phyloP scores from a whole-genome alignment of 1,140 invertebrate genomes.

The Drosophila nigromelanica region DNA sequence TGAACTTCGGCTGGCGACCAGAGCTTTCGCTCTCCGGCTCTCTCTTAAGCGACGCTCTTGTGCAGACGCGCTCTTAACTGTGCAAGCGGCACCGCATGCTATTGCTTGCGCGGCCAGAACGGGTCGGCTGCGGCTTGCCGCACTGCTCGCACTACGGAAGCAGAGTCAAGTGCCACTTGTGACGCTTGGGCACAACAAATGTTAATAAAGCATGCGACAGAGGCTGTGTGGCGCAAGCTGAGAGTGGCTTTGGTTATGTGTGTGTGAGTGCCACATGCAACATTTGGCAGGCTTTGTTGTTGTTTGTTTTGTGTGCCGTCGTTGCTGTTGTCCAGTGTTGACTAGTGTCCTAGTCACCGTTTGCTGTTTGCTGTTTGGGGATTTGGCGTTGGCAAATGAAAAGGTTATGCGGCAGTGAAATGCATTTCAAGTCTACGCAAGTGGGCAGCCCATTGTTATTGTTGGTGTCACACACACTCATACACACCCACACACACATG shows the following conservation, averaged over 20 bases:
- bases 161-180: conserved; percentile 64
- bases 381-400: conserved; percentile 59
- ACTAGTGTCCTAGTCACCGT: conserved; percentile 66
- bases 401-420: conserved; percentile 53
- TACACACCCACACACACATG: conserved; percentile 4
- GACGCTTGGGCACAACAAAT: conserved; percentile 61
- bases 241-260: conserved; percentile 20
- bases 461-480: conserved; percentile 18
- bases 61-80: conserved; percentile 40
- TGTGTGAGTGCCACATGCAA: conserved; percentile 54
- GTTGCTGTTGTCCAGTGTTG: conserved; percentile 62
- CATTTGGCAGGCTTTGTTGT: conserved; percentile 45
- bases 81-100: conserved; percentile 35
- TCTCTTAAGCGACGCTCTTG: conserved; percentile 33
- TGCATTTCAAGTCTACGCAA: conserved; percentile 65
- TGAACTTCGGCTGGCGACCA: background rate
- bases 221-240: conserved; percentile 15
- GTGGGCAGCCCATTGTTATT: conserved; percentile 48
- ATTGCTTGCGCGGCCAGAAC: conserved; percentile 74
- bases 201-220: conserved; percentile 56
- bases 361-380: conserved; percentile 52
- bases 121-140: conserved; percentile 19
- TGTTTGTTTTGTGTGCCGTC: conserved; percentile 11
- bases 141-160: conserved; percentile 54
- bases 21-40: conserved; percentile 36